These are phyloP conservation scores for Pandion haliaetus DNA, from an alignment of 2,113 vertebrate species.

Conservation along the genomic window DNA sequence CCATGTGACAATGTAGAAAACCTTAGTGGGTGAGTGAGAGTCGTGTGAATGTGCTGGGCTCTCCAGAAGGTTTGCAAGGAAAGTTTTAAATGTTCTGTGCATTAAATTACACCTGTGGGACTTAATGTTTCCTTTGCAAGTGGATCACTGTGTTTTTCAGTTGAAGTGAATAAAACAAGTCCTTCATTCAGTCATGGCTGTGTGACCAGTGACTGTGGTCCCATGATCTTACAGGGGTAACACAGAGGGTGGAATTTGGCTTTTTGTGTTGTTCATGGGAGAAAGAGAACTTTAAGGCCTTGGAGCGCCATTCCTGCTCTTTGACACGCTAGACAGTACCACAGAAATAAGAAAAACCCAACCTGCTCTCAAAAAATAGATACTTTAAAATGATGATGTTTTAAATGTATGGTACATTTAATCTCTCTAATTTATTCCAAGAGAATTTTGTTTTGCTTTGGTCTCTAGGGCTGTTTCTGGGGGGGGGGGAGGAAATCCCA, in stretches of 20 bases:
- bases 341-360: not conserved
- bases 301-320: not conserved
- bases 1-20: not conserved
- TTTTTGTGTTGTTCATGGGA: not conserved
- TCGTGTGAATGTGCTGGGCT: not conserved
- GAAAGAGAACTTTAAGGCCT: not conserved
- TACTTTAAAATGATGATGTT: not conserved
- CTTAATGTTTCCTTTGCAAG: not conserved
- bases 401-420: conserved; percentile 21
- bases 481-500: not conserved
- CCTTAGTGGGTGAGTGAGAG: not conserved
- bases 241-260: not conserved
- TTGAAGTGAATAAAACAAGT: not conserved
- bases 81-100: not conserved
- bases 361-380: not conserved
- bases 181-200: not conserved
- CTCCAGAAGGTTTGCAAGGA: not conserved
- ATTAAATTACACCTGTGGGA: not conserved
- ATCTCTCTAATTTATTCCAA: not conserved
- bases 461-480: not conserved
- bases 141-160: not conserved
- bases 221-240: not conserved
- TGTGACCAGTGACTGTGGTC: not conserved
- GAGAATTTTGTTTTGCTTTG: conserved; percentile 36
- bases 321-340: not conserved